Conservation (phyloP, 2,797 vertebrate genomes). For the Notolabrus celidotus region DNA sequence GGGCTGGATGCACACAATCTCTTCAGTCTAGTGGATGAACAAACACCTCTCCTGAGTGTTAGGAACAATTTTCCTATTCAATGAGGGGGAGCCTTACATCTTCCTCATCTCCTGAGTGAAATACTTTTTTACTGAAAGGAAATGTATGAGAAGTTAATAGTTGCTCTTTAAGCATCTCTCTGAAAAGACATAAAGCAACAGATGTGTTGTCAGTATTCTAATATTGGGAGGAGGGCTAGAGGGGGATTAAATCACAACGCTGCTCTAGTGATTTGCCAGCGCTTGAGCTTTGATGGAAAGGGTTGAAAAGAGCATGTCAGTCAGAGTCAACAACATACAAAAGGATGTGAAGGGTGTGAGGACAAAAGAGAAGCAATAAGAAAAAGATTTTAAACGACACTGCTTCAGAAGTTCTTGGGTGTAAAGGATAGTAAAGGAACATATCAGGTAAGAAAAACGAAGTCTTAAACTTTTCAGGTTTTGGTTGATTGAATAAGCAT, state of each 20-base stretch:
- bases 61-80: conserved; percentile 19
- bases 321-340: conserved; percentile 43
- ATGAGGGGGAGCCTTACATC: not conserved
- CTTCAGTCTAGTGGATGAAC: conserved; percentile 57
- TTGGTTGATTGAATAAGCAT: not conserved
- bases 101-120: not conserved
- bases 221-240: conserved; percentile 59
- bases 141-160: conserved; percentile 6
- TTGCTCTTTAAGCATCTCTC: conserved; percentile 29
- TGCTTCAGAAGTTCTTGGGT: conserved; percentile 7
- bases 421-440: conserved; percentile 27
- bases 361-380: conserved; percentile 66
- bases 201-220: conserved; percentile 77
- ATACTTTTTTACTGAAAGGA: not conserved
- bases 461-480: conserved; percentile 12
- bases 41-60: conserved; percentile 35
- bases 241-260: conserved; percentile 79
- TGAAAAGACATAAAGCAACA: conserved; percentile 68
- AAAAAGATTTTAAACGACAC: conserved; percentile 56
- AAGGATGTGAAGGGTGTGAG: conserved; percentile 57
- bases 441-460: conserved; percentile 69
- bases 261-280: conserved; percentile 83
- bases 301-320: conserved; percentile 73
- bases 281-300: conserved; percentile 76
- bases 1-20: conserved; percentile 54